A percentile compares a stretch with the other conserved stretches of the same genome.
Evolutionary conservation across 2,797 vertebrate genomes (phyloP).

Genomic region (Xiphorhynchus erythropygius): DNA sequence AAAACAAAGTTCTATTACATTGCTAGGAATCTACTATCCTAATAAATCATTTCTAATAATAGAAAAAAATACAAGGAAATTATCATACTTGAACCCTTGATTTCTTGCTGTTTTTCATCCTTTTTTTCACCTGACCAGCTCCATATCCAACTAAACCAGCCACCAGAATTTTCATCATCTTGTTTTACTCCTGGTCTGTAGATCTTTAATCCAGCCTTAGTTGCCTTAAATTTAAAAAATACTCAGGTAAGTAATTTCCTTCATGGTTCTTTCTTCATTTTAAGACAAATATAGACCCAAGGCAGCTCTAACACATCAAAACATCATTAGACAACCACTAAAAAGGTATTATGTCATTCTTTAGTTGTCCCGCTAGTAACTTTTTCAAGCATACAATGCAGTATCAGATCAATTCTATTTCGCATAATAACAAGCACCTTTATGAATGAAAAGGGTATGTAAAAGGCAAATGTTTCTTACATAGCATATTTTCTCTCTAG

Average conservation of each 20-base stretch:
- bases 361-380: not conserved
- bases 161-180: conserved; percentile 87
- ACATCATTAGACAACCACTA: not conserved
- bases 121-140: conserved; percentile 82
- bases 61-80: not conserved
- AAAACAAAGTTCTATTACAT: not conserved
- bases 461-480: not conserved
- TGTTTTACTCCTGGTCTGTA: conserved; percentile 88
- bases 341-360: not conserved
- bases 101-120: conserved; percentile 73
- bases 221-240: conserved; percentile 77
- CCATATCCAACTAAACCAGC: conserved; percentile 96
- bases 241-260: not conserved
- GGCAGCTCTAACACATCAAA: not conserved
- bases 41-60: not conserved
- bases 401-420: not conserved
- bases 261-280: not conserved
- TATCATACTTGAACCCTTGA: conserved; percentile 84
- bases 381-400: not conserved
- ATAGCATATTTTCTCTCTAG: not conserved
- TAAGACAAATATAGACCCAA: not conserved
- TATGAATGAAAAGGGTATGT: not conserved
- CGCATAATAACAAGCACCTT: not conserved
- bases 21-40: not conserved
- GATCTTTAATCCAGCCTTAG: conserved; percentile 89